Evolutionary conservation across 2,113 vertebrate species (phyloP).

Genomic region (Ellobius talpinus): DNA sequence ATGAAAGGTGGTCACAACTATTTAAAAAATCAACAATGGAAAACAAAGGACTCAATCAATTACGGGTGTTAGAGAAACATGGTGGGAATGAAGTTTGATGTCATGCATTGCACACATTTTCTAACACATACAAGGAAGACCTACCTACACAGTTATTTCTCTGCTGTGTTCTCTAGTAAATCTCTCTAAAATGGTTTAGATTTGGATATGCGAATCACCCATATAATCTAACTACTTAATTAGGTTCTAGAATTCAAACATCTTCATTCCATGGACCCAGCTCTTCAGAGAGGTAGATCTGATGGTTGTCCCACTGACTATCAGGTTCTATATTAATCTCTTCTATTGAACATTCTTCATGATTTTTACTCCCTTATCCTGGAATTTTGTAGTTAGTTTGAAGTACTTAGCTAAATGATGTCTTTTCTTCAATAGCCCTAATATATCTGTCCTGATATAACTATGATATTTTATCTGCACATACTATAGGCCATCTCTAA

Average conservation of each 20-base stretch:
- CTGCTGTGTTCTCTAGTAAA: not conserved
- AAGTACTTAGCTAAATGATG: not conserved
- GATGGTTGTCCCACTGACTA: not conserved
- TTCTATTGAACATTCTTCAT: rapidly evolving
- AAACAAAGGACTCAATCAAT: not conserved
- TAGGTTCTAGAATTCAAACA: not conserved
- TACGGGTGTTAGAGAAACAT: not conserved
- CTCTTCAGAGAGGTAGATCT: not conserved
- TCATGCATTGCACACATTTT: not conserved
- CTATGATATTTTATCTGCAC: rapidly evolving
- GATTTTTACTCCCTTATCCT: not conserved
- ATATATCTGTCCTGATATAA: not conserved
- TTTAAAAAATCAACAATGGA: not conserved
- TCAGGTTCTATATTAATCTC: not conserved
- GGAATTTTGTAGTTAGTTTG: not conserved
- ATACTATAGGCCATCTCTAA: rapidly evolving
- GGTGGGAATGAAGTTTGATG: not conserved
- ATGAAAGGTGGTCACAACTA: not conserved
- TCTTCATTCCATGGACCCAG: not conserved
- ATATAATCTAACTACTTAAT: not conserved
- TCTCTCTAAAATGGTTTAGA: not conserved
- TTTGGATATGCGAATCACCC: not conserved
- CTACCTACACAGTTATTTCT: not conserved
- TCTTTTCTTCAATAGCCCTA: not conserved
- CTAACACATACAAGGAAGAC: not conserved